Base-by-base conservation (phyloP, 2,797 vertebrate species). In the Megalops cyprinoides region DNA sequence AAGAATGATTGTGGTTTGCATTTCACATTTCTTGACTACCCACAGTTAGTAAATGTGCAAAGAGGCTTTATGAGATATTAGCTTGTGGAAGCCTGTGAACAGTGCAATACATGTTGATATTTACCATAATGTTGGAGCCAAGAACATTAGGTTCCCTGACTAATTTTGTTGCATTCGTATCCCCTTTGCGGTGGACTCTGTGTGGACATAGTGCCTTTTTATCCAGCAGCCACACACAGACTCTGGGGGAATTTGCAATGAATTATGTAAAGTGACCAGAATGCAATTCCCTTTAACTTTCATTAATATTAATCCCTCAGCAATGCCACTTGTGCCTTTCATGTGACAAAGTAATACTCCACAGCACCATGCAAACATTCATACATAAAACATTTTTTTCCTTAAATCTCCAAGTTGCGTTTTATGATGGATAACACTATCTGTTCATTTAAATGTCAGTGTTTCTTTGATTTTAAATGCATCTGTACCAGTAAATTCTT, bases 241-340 rank as follows among this genome's bases (percentile, higher is more conserved):
- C 18, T 55, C 5, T 23, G 28, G 34, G 28, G 49, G 49, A 55
- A 53, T 76, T 76, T 56, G 74, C 74, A 76, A 76, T 51, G 51
- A 55, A 76, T 76, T 76, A 76, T 76, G 74, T 23, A 76, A 55
- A 51, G 5, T 53, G 74, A 53, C 74, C 74, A 55, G 48, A 76
- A 37, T 76, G 48, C 74, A 55, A 56, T 37, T 51, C 51, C 74
- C 51, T 76, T 76, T 53, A 46, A 76, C 25, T 55, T 12, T 53
- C 74, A 76, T 76, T 56, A 76, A 76, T 55, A 76, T 76, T 56
- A 76, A 76, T 55, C 48, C 48, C 28, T 55, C 37, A 76, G 49
- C 74, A 55, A 76, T 56, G 55, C 39, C 49, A 76, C 23, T 76
- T 71, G 67, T 42, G 46, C 73, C 73, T 48, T 51, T 51, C 31